A percentile compares a stretch with the other conserved stretches of the same genome.
Conservation (phyloP, 2,113 vertebrate genomes). For the Melanocharis versteri region DNA sequence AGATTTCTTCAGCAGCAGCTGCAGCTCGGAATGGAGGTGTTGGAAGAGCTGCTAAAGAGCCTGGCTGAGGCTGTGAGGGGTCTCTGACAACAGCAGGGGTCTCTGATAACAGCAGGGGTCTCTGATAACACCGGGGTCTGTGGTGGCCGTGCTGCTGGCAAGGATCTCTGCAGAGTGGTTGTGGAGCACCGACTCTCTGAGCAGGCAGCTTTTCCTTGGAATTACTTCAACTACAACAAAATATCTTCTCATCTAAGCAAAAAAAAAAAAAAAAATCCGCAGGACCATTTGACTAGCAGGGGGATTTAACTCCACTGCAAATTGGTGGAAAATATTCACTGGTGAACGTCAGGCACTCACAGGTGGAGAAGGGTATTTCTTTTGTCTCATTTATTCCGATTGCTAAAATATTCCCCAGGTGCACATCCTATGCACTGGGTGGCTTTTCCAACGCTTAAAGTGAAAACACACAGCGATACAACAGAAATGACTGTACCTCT, state of each 20-base stretch:
- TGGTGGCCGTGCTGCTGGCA: background rate
- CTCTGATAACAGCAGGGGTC: background rate
- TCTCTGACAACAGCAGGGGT: background rate
- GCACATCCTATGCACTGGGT: background rate
- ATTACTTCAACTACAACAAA: background rate
- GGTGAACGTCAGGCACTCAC: background rate
- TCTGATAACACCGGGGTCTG: background rate
- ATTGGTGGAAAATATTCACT: background rate
- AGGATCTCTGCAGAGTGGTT: background rate
- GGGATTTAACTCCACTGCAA: background rate
- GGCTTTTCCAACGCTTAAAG: background rate
- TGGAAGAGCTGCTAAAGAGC: background rate
- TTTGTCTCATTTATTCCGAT: slow-evolving; percentile 17
- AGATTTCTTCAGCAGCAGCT: background rate
- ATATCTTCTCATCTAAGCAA: background rate
- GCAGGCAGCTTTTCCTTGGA: background rate
- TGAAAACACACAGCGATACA: background rate
- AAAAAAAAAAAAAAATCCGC: background rate
- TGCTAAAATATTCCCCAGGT: slow-evolving; percentile 13
- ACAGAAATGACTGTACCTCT: background rate
- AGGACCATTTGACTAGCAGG: background rate
- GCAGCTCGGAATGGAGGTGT: background rate
- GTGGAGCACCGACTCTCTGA: background rate
- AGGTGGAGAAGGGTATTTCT: slow-evolving; percentile 13
- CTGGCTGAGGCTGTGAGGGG: background rate